Evolutionary conservation across 2,888 invertebrate species (phyloP).

Genomic region (Acleris laterana): DNA sequence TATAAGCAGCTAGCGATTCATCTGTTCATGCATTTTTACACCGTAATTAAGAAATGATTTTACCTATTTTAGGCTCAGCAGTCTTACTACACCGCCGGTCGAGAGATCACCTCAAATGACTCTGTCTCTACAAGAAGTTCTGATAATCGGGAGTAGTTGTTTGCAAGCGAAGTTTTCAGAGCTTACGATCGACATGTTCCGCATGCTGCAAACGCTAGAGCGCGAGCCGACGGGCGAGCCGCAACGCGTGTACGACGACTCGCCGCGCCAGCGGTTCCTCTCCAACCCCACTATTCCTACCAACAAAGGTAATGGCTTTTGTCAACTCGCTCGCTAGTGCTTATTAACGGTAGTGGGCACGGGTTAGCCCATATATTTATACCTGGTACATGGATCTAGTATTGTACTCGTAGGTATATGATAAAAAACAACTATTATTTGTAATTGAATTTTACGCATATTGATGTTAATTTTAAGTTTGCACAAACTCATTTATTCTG

Average conservation of each 20-base stretch:
- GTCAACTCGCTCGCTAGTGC: too few relatives aligned
- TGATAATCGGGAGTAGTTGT: constrained; percentile 96
- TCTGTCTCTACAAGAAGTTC: constrained; percentile 94
- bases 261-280: constrained; percentile 79
- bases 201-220: constrained; percentile 97
- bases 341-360: too few relatives aligned
- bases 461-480: too few relatives aligned
- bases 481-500: too few relatives aligned
- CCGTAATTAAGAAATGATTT: background rate
- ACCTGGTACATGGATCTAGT: too few relatives aligned
- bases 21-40: background rate
- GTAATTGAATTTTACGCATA: too few relatives aligned
- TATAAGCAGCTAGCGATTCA: too few relatives aligned
- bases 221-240: constrained; percentile 94
- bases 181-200: constrained; percentile 98
- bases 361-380: too few relatives aligned
- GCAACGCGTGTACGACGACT: constrained; percentile 86
- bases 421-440: too few relatives aligned
- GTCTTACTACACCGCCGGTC: constrained; percentile 88
- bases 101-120: constrained; percentile 94
- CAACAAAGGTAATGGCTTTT: constrained; percentile 50
- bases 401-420: too few relatives aligned
- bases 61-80: constrained; percentile 29
- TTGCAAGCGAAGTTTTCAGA: constrained; percentile 99
- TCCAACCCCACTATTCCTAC: constrained; percentile 75